A percentile compares a stretch with the other conserved stretches of the same genome.
Evolutionary conservation across 2,113 vertebrate genomes (phyloP).

Genomic region (Nanorana parkeri): DNA sequence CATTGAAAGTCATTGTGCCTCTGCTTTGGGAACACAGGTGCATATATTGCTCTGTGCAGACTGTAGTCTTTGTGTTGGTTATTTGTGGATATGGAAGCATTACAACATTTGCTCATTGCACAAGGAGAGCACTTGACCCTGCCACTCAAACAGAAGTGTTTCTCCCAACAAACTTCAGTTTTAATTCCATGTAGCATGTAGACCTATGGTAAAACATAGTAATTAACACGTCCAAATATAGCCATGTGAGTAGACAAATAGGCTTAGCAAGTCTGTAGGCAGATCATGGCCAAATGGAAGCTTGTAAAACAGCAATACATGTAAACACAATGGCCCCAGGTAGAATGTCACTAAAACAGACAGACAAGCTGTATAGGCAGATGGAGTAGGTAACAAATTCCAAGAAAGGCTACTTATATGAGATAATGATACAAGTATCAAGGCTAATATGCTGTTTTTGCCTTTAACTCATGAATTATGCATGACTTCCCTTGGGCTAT

Average conservation of each 20-base stretch:
- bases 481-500: conserved; percentile 6
- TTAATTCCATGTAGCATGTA: conserved; percentile 17
- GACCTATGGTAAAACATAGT: conserved; percentile 12
- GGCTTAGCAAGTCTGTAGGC: neutral
- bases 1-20: conserved; percentile 30
- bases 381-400: conserved; percentile 4
- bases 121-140: conserved; percentile 8
- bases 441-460: conserved; percentile 1
- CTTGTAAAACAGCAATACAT: conserved; percentile 18
- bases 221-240: conserved; percentile 45
- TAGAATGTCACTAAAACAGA: conserved; percentile 4
- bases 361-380: conserved; percentile 14
- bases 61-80: neutral
- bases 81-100: neutral
- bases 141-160: conserved; percentile 9
- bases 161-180: conserved; percentile 17
- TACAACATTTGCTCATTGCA: neutral
- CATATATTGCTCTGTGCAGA: conserved; percentile 4
- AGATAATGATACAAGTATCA: conserved; percentile 17
- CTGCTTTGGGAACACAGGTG: conserved; percentile 38
- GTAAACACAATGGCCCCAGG: conserved; percentile 15
- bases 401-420: conserved; percentile 6
- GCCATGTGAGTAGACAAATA: conserved; percentile 3
- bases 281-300: conserved; percentile 7
- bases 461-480: conserved; percentile 27